Base-by-base conservation (phyloP, 23 tunicate species). In the Botrylloides violaceus region DNA sequence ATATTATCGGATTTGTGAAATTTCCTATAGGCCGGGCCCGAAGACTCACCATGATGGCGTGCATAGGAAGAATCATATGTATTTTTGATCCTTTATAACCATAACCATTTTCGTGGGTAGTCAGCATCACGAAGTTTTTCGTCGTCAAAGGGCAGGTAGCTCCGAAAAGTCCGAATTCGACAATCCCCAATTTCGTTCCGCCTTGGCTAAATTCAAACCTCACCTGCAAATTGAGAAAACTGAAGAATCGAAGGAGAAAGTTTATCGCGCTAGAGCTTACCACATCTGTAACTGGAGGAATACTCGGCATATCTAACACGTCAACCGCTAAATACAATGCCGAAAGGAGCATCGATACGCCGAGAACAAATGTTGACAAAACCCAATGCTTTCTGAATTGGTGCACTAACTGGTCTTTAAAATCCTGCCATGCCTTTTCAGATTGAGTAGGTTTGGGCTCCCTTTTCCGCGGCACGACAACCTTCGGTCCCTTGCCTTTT, bases 151-250 rank as follows among this genome's bases (percentile, higher is more conserved):
- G 95, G 68, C 95, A 87, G 34, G 49, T 72, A 24, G 76, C 32
- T 1, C 95, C 95, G 36, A 81, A 87, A 27, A 87, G 43, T 2
- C 95, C 95, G 62, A 87, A 61, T 34, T 72, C 78, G 0, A 87
- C 59, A 1, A 62, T 29, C 38, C 95, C 95, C 30, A 76, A 18
- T 15, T 75, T 38, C 34, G 70, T 84, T 37, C 68, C 79, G 39
- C 80, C 60, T 3, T 77, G 50, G n/a, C 59, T 47, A 12, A 87
- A 56, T 32, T 68, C 61, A 56, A 87, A 43, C 6, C 77, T 80
- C 3, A 87, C 86, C 95, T 85, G 21, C 23, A 61, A 66, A 71
- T 21, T 49, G 7, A 66, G 18, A 65, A 65, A 35, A 75, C 19
- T 12, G 32, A 62, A 9, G 26, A 23, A 19, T 49, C n/a, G 21